Evolutionary conservation across 2,797 vertebrate species (phyloP), one percentile per base, ranked within the genome.

Genomic region (Acrossocheilus wenchowensis): DNA sequence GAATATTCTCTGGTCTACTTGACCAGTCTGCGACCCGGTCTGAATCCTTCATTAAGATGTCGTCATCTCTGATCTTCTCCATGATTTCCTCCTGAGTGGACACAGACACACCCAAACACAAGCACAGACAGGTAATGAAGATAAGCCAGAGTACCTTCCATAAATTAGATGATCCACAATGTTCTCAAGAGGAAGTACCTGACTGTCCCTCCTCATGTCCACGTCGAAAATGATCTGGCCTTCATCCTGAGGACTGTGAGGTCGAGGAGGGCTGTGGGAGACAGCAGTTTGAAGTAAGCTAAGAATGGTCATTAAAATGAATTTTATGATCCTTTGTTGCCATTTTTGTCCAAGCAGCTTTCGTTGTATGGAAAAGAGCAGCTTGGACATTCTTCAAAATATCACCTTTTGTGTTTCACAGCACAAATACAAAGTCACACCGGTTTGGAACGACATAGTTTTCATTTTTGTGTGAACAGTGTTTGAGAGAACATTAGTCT

Each of bases 21-120:
- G 98, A 99, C 98, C 98, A 99, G 93, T 99, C 97, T 8, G 97
- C 97, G 80, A 99, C 97, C 97, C 98, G 98, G 87, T 97, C 97
- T 88, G 97, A 94, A 86, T 97, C 98, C 95, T 98, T 98, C 94
- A 96, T 96, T 92, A 98, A 94, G 89, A 96, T 95, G 91, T 99
- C 97, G 90, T 96, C 96, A 89, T 99, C 98, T 78, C 95, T 96
- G 90, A 98, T 97, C 90, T 96, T 97, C 91, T 98, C 98, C 92
- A 92, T 89, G 50, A 91, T 91, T 87, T 98, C 97, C 86, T 97
- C 97, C 93, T 98, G 52, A 50, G 74, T 52, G 54, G 39, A 57
- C 69, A 83, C 11, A 87, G 60, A 86, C 81, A 83, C 50, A 89
- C 57, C 6, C 68, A 78, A 17, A 77, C 12, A 69, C 52, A 88